Base-by-base conservation (phyloP, 2,797 vertebrate genomes). In the Sebastes trivittatus region DNA sequence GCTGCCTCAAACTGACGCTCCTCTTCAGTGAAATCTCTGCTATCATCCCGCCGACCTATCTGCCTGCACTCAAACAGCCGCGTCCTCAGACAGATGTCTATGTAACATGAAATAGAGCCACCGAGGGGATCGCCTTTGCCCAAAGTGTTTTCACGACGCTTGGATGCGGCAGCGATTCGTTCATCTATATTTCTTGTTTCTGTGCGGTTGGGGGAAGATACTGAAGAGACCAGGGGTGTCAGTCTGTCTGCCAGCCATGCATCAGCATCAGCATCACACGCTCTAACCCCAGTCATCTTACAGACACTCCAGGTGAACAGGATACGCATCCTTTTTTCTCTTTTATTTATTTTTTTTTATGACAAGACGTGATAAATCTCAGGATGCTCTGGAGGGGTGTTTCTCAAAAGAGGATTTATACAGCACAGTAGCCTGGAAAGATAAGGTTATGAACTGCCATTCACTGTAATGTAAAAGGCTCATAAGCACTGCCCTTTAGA, bases 391-490 rank as follows among this genome's bases (percentile, higher is more conserved):
- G 16, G 20, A 68, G 62, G 59, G 54, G 62, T 74, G 78, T 81
- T 86, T 89, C 65, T 81, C 76, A 68, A 72, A 72, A 81, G 86
- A 83, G 78, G 78, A 89, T 90, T 92, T 87, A 89, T 83, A 73
- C 38, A 36, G 83, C 77, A 32, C 29, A 36, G 62, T 55, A 76
- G 70, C 56, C 32, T 2, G 25, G 70, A 73, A 87, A 87, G 86
- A 86, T 90, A 90, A 92, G 85, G 80, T 89, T 81, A 83, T 85
- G 79, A 91, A 80, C 84, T 80, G 77, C 72, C 85, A 86, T 86
- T 92, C 79, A 72, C 52, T 56, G 69, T 58, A 81, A 89, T 84
- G 82, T 83, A 72, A 81, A 77, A 81, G 68, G 46, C 80, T 77
- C 75, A 76, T 55, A 63, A 77, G 65, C 49, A 13, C 18, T 75